Conservation (phyloP, 2,113 vertebrate species). For the Talpa occidentalis region DNA sequence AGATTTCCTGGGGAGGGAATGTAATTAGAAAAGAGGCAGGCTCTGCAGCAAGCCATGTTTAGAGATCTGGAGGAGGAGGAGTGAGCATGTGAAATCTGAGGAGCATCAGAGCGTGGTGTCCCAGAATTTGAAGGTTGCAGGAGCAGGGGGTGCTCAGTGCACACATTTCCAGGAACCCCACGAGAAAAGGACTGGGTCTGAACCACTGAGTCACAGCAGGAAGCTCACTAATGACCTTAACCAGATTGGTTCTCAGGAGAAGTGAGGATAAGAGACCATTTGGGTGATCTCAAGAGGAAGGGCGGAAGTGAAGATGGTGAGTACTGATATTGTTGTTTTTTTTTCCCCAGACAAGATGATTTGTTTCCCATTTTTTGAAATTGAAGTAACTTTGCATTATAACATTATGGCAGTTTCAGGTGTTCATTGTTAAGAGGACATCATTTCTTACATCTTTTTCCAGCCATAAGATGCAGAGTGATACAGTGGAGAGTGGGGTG, state of each 20-base stretch:
- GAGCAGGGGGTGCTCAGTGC: background rate
- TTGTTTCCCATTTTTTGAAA: too few species aligned
- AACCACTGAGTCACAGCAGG: background rate
- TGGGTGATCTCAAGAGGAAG: background rate
- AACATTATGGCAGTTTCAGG: too few species aligned
- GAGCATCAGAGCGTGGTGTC: background rate
- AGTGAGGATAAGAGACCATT: background rate
- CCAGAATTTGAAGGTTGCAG: background rate
- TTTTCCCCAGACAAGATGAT: too few species aligned
- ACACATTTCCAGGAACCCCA: background rate
- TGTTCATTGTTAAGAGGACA: too few species aligned
- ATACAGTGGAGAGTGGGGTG: background rate
- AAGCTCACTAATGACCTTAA: background rate
- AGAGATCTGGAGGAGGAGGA: background rate
- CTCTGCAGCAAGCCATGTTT: background rate
- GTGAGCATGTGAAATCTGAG: background rate
- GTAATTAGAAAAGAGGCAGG: background rate
- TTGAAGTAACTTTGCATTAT: too few species aligned
- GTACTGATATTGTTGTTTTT: background rate
- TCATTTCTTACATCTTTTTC: background rate
- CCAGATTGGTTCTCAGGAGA: background rate
- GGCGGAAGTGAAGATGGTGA: background rate
- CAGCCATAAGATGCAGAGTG: conserved; percentile 1
- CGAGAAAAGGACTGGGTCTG: background rate
- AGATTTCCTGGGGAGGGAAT: background rate